Evolutionary conservation across 2,888 invertebrate genomes (phyloP), one percentile per base, ranked within the genome.

Genomic region (Agrotis segetum): DNA sequence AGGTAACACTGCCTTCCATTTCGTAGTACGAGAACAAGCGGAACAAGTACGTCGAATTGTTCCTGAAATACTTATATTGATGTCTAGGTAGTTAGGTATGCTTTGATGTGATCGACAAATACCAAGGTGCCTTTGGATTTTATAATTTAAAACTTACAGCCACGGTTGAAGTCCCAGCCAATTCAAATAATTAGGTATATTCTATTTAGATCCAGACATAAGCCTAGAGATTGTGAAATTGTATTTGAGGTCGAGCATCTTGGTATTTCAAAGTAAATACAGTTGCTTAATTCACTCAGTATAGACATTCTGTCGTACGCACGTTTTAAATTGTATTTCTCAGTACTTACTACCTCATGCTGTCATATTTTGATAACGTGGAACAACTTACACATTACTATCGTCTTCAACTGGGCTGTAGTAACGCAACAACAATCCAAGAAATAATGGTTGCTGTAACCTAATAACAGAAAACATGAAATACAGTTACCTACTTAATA

Each of bases 361-460:
- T 59, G 16, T 44, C 55, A 34, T 53, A 49, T 3, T 6, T 47
- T 16, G 17, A 29, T 34, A 13, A 49, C 9, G 40, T 19, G 50
- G 2, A 60, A 52, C 52, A 13, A 89, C 94, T 92, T 87, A 95
- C 95, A 90, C 89, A 47, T 88, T 90, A 52, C 84, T 88, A 47
- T 88, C 78, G 47, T 91, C 92, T 85, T 94, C 92, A 60, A 88
- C 73, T 52, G 94, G 95, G 83, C 91, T 95, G 91, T 96, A 97
- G 90, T 96, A 97, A 71, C 96, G 95, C 76, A 97, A 94, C 79
- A 97, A 89, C 72, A 97, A 93, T 53, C 97, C 97, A 85, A 97
- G 92, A 88, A 97, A 97, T 79, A 97, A 89, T 46, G 97, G 97
- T 91, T 97, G 97, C 86, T 96, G 96, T 88, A 97, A 96, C 92